These are phyloP conservation scores for Arvicanthis niloticus DNA, from an alignment of 2,113 vertebrate species.

Conservation along the genomic window DNA sequence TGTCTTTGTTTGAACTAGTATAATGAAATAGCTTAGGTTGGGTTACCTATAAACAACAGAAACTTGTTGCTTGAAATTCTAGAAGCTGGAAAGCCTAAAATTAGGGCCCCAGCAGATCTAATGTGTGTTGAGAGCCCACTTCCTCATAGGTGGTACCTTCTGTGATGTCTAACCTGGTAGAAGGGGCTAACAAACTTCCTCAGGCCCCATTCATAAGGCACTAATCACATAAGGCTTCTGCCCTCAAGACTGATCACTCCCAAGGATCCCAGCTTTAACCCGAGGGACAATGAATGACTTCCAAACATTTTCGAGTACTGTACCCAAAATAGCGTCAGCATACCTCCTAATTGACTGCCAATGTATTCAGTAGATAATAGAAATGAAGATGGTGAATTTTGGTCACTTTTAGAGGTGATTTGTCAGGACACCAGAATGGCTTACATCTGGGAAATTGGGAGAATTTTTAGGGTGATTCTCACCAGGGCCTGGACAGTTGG, in stretches of 20 bases:
- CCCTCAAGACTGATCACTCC: background rate
- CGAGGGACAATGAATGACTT: background rate
- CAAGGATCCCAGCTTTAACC: background rate
- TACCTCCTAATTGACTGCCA: background rate
- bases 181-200: background rate
- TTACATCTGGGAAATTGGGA: background rate
- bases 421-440: background rate
- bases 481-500: background rate
- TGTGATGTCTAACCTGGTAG: background rate
- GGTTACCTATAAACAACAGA: background rate
- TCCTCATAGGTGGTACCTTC: background rate
- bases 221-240: background rate
- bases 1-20: background rate
- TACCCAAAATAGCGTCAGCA: background rate
- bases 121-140: background rate
- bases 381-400: background rate
- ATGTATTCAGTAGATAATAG: background rate
- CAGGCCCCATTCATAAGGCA: background rate
- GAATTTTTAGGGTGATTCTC: background rate
- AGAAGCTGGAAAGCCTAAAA: background rate
- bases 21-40: background rate
- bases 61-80: background rate
- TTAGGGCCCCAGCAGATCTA: background rate
- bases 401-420: background rate
- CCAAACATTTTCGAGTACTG: background rate